Evolutionary conservation across 2,888 invertebrate genomes (phyloP), one percentile per base, ranked within the genome.

Genomic region (Andricus curvator): DNA sequence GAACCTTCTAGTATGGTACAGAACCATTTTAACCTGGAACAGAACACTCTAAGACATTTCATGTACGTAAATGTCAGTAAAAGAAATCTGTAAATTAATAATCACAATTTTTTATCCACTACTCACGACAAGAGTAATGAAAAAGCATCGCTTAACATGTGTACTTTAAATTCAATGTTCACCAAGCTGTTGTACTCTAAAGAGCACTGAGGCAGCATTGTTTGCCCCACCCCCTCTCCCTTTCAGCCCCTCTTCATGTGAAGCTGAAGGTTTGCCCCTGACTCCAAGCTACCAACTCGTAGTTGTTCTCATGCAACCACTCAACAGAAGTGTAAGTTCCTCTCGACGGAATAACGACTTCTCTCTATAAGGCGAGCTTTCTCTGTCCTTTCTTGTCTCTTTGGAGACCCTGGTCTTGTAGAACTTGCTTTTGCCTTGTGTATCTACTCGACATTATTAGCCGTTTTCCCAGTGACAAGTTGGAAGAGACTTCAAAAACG

Each of bases 281-380:
- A 48, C 22, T 67, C 41, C n/a, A 41, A 25, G 48, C 48, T 70
- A 65, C 51, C 22, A 29, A 51, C 48, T 29, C n/a, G 56, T 56
- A 56, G 6, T 20, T 51, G 56, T 56, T 56, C 56, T 56, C 56
- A 56, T 56, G 4, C 48, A 48, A 48, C 56, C 56, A 56, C 56
- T 56, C 70, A 20, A 70, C 70, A 51, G 25, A 22, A 70, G 65
- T 33, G 65, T 65, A 70, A 48, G 70, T 51, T 29, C 70, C 70
- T 70, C 70, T 48, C 70, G 48, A 44, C 29, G 70, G 70, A 70
- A 70, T 70, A 70, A 70, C 70, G 29, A 70, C 70, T 70, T 15
- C 25, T 48, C 70, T 70, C 48, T 70, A 70, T 51, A 70, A 70
- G 70, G 70, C 29, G 70, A 51, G 70, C 48, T 70, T 70, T 70